These are phyloP conservation scores for Poeciliopsis turrubarensis DNA, from an alignment of 2,113 vertebrate genomes.

Conservation along the genomic window DNA sequence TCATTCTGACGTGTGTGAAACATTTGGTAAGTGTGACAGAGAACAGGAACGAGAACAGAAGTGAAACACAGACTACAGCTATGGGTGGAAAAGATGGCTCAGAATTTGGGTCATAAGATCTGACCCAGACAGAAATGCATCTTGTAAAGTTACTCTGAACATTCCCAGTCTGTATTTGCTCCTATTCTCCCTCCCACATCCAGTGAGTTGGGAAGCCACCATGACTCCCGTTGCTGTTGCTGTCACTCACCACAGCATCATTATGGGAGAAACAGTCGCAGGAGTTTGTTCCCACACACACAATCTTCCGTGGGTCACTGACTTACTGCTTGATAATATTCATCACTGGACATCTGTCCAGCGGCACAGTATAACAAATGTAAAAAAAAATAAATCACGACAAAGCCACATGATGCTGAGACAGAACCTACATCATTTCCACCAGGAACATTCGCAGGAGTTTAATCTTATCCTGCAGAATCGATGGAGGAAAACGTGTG, in stretches of 20 bases:
- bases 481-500: conserved; percentile 52
- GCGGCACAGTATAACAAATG: conserved; percentile 1
- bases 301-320: conserved; percentile 17
- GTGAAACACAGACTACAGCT: conserved; percentile 14
- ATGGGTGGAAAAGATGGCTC: background rate
- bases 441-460: conserved; percentile 57
- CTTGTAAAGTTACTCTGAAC: conserved; percentile 7
- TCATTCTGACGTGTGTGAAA: conserved; percentile 30
- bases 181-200: conserved; percentile 21
- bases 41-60: background rate
- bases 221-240: conserved; percentile 26
- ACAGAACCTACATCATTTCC: background rate
- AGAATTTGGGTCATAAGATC: background rate
- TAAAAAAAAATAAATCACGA: background rate
- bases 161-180: conserved; percentile 19
- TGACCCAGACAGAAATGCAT: conserved; percentile 25
- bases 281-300: conserved; percentile 37
- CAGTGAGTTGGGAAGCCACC: conserved; percentile 38
- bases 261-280: conserved; percentile 22
- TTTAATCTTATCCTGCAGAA: conserved; percentile 49
- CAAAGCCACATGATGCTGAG: conserved; percentile 10
- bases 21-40: background rate
- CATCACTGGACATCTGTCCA: conserved; percentile 13
- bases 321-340: conserved; percentile 23
- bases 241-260: conserved; percentile 23